A percentile compares a stretch with the other conserved stretches of the same genome.
phyloP scores from a whole-genome alignment of 1,140 invertebrate genomes.

The Psilanteris sp. region DNA sequence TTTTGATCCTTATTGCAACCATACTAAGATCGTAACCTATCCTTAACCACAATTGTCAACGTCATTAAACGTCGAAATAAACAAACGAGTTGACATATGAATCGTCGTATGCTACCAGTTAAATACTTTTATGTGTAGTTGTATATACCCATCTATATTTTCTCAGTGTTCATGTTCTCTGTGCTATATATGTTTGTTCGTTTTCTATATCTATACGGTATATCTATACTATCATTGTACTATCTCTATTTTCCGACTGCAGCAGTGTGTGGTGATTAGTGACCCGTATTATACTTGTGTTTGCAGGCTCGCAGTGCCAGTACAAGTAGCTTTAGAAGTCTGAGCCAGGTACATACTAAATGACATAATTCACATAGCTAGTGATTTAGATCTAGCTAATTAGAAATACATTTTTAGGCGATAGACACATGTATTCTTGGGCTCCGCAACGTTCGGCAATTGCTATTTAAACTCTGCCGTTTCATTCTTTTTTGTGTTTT shows the following conservation, averaged over 20 bases:
- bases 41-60: no score
- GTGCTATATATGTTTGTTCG: slow-evolving; percentile 28
- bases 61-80: no score
- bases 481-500: no score
- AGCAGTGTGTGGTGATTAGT: slow-evolving; percentile 77
- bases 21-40: no score
- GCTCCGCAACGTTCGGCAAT: no score
- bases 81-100: no score
- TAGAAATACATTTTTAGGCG: slow-evolving; percentile 39
- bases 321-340: slow-evolving; percentile 92
- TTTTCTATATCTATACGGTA: slow-evolving; percentile 30
- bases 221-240: slow-evolving; percentile 58
- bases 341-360: slow-evolving; percentile 87
- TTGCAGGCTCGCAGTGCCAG: slow-evolving; percentile 90
- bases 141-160: slow-evolving; percentile 19
- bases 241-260: slow-evolving; percentile 70
- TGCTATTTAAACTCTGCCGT: no score
- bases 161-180: slow-evolving; percentile 24
- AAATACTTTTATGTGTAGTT: slow-evolving; percentile 3
- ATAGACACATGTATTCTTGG: slow-evolving; percentile 27
- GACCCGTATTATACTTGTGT: slow-evolving; percentile 79
- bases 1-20: no score
- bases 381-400: slow-evolving; percentile 68
- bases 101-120: no score
- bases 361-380: slow-evolving; percentile 75